Evolutionary conservation across 2,113 vertebrate species (phyloP), one percentile per base, ranked within the genome.

Genomic region (Pelusios castaneus): DNA sequence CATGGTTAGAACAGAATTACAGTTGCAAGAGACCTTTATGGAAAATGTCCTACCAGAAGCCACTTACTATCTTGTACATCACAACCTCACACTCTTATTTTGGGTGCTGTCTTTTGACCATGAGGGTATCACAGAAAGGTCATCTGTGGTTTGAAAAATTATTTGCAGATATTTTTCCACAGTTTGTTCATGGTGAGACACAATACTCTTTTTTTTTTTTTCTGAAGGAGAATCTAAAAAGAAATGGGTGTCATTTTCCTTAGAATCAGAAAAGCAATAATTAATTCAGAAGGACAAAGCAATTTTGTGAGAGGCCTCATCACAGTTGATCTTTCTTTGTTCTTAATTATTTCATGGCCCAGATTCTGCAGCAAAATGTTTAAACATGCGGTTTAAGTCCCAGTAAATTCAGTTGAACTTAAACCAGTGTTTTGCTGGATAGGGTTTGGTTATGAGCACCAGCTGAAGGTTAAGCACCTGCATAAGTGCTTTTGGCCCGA

Each of bases 391-490:
- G 1, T 67, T 84, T 89, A 55, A 1, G 24, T 91, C 38, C 8
- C 11, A 52, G 31, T 89, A 84, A 82, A 38, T 77, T 87, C 83
- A 94, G 56, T 25, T 78, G 49, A 10, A 85, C 49, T 92, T 88
- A 60, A 89, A 93, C 3, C 31, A 88, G 3, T 58, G 25, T 82
- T 94, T 85, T 88, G 63, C 85, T 91, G 63, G 63, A 38, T 73
- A 82, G 0, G 3, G 11, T 41, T 47, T 92, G 56, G 49, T 21
- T 81, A 21, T 47, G 80, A 86, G 85, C 82, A 43, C 21, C 45
- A 93, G 41, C 45, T 90, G 6, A 88, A 87, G 92, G 81, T 85
- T 92, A 85, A 84, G 85, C 89, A 93, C 89, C 89, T 24, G 78
- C 54, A 90, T 63, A 89, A 93, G 80, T 91, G 58, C 58, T 89